Percentiles rank a stretch among this genome's conserved stretches.
These are phyloP conservation scores for Pseudomugil gertrudae DNA, from an alignment of 2,797 vertebrate genomes.

Conservation along the genomic window DNA sequence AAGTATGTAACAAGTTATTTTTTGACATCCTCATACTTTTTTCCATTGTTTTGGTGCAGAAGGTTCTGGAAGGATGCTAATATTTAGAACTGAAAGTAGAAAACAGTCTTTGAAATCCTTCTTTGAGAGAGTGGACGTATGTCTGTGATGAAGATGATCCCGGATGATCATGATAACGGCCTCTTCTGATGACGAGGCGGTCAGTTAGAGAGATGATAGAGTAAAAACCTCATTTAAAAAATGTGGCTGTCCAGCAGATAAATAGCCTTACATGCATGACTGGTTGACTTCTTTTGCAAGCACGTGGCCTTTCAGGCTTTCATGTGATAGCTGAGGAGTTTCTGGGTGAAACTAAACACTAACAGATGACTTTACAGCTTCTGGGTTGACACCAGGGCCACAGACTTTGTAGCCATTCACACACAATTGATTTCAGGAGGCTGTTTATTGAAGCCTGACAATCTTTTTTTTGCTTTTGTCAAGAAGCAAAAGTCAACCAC, in stretches of 20 bases:
- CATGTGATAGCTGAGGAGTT: constrained; percentile 24
- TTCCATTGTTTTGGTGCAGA: too few relatives aligned
- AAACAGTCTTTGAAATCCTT: too few relatives aligned
- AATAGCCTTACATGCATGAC: background rate
- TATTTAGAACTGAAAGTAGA: too few relatives aligned
- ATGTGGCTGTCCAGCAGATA: background rate
- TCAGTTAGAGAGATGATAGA: background rate
- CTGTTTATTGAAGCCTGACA: constrained; percentile 41
- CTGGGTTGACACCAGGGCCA: constrained; percentile 45
- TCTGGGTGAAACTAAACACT: constrained; percentile 53
- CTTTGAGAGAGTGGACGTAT: too few relatives aligned
- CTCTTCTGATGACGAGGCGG: too few relatives aligned
- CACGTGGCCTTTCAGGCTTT: constrained; percentile 37
- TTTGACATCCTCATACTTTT: too few relatives aligned
- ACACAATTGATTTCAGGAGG: constrained; percentile 23
- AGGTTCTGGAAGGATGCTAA: too few relatives aligned
- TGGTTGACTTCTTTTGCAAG: constrained; percentile 19
- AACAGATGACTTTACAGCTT: constrained; percentile 46
- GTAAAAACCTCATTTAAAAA: background rate
- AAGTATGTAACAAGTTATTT: too few relatives aligned
- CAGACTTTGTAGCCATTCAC: constrained; percentile 39
- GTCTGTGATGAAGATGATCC: too few relatives aligned
- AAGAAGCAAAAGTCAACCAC: constrained; percentile 21
- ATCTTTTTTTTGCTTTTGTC: constrained; percentile 50
- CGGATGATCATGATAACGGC: too few relatives aligned